Base-by-base conservation (phyloP, 2,888 invertebrate species). In the Pandemis corylana region DNA sequence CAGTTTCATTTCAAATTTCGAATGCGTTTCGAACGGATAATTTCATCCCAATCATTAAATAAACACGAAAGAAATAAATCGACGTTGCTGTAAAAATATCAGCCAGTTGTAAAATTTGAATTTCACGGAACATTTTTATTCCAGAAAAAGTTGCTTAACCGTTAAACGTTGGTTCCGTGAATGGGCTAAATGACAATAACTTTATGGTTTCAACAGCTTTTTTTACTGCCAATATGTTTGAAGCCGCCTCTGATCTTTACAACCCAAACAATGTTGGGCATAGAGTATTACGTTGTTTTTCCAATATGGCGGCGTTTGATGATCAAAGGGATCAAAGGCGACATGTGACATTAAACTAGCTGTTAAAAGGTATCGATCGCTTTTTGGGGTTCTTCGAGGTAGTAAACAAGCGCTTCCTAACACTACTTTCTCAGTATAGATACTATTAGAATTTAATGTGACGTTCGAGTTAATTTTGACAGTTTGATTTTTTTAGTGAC, bases 181-280 rank as follows among this genome's bases (percentile, higher is more conserved):
- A 69, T 74, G 73, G 46, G 69, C 53, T 69, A 65, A 69, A 74
- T 74, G 73, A 74, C 73, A 74, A 69, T 74, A 74, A 69, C 69
- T 74, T 71, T 65, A 71, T 46, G 73, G 73, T 74, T 74, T 74
- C 73, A 61, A 74, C 73, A 74, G 73, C 73, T 74, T 74, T 74
- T 70, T 69, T 74, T 74, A 74, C 69, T 69, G 73, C 73, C 73
- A 74, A 74, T 74, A 69, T 59, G 69, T 65, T 69, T 28, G 69
- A 69, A 49, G 69, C 73, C 73, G 73, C 73, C 65, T 74, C 69
- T 68, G 73, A 69, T 74, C 69, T 74, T 74, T 74, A 74, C 69
- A 74, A 68, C 73, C 73, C 61, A 74, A 74, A 74, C 73, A 74
- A 68, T 74, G 73, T 74, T 74, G 73, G 73, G 64, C 73, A 74